phyloP scores from a whole-genome alignment of 2,888 invertebrate genomes.

The Catonia carolina region DNA sequence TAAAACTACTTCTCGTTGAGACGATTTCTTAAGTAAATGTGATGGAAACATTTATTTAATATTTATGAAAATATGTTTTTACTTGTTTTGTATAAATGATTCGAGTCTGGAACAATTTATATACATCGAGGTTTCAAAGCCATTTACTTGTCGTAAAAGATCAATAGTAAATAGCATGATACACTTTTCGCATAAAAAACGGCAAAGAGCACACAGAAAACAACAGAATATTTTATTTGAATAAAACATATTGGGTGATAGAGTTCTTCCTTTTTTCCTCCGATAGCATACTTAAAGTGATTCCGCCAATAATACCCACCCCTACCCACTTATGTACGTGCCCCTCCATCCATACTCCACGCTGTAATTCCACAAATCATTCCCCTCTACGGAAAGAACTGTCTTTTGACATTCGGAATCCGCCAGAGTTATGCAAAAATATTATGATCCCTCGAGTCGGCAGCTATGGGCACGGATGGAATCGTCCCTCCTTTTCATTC shows the following conservation, averaged over 20 bases:
- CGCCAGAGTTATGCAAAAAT: constrained; percentile 25
- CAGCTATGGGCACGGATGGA: no score
- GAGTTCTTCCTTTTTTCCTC: constrained; percentile 17
- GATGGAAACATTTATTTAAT: no score
- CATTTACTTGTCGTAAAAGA: no score
- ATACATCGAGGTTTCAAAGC: no score
- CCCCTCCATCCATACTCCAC: constrained; percentile 4
- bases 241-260: constrained; percentile 28
- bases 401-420: constrained; percentile 26
- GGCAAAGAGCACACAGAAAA: constrained; percentile 4
- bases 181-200: background rate
- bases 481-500: no score
- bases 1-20: no score
- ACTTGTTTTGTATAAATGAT: no score
- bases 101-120: no score
- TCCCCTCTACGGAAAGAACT: constrained; percentile 21
- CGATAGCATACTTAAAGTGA: constrained; percentile 23
- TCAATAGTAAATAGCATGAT: constrained; percentile 2
- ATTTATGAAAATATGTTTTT: no score
- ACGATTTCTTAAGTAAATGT: no score
- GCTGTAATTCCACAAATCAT: constrained; percentile 21
- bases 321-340: background rate
- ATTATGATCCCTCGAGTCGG: constrained; percentile 5
- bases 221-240: constrained; percentile 25
- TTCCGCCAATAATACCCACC: constrained; percentile 23